Conservation (phyloP, 2,888 invertebrate genomes). For the Conus canariensis region DNA sequence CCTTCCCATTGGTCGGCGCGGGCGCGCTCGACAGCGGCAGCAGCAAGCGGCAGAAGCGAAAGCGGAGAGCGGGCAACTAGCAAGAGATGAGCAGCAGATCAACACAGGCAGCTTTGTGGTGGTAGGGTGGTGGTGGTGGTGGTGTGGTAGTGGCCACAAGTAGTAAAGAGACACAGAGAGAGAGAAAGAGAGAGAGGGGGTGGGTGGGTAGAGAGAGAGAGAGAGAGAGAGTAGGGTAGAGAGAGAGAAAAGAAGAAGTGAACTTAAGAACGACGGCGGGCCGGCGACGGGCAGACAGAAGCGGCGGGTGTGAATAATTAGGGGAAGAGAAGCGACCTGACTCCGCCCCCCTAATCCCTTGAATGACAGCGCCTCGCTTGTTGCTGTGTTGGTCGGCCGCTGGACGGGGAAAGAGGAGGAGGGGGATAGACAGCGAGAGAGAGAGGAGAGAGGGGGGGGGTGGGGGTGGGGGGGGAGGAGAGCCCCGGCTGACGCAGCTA, state of each 20-base stretch:
- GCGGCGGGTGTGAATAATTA: conserved; percentile 28
- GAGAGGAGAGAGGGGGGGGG: not conserved
- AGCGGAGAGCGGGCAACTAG: not conserved
- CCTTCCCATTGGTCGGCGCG: conserved; percentile 7
- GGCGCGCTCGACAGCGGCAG: not conserved
- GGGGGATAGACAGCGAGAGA: not conserved
- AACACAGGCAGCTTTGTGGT: not conserved
- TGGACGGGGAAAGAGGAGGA: not conserved
- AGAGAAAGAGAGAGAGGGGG: not conserved
- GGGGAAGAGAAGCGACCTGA: not conserved
- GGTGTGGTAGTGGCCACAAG: not conserved
- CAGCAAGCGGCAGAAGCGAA: not conserved
- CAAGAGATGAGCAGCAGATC: not conserved
- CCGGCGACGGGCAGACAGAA: not conserved
- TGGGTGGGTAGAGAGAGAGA: not conserved
- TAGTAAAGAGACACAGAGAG: not conserved
- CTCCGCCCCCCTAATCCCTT: conserved; percentile 18
- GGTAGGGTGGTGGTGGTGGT: not conserved
- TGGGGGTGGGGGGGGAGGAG: not conserved
- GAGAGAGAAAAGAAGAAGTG: not conserved
- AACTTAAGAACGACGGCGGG: not conserved
- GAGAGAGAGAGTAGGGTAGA: not conserved
- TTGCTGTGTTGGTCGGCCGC: not conserved
- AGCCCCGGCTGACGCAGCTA: too few relatives aligned
- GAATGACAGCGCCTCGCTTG: conserved; percentile 1